Conservation (phyloP, 2,797 vertebrate genomes). For the Eutrigla gurnardus region DNA sequence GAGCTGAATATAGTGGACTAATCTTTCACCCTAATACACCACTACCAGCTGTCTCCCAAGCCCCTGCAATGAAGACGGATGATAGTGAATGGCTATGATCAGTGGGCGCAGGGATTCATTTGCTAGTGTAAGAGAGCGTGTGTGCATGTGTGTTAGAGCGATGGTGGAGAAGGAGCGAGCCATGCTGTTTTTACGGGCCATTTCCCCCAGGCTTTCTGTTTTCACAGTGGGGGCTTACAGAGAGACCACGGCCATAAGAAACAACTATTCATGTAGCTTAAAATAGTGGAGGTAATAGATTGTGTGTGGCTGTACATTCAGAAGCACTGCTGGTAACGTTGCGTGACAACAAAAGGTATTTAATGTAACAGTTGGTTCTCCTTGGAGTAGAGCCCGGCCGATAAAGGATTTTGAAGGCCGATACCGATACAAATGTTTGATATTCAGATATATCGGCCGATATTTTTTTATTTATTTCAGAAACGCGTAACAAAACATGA, state of each 20-base stretch:
- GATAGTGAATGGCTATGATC: conserved; percentile 59
- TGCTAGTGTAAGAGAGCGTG: conserved; percentile 29
- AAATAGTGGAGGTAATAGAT: conserved; percentile 35
- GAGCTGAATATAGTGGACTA: conserved; percentile 51
- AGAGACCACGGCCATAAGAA: conserved; percentile 24
- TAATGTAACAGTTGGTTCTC: conserved; percentile 11
- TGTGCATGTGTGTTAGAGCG: conserved; percentile 24
- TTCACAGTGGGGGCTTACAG: conserved; percentile 33
- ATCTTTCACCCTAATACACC: conserved; percentile 63
- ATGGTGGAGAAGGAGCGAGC: conserved; percentile 46
- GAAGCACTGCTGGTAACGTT: conserved; percentile 3
- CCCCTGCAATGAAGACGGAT: conserved; percentile 68
- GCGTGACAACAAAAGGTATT: conserved; percentile 1
- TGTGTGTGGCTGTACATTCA: conserved; percentile 2
- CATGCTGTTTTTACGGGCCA: conserved; percentile 64
- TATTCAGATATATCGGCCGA: no score
- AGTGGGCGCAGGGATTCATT: conserved; percentile 63
- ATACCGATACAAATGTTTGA: no score
- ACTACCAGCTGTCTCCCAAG: conserved; percentile 60
- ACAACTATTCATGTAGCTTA: conserved; percentile 10
- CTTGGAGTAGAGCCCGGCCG: neutral
- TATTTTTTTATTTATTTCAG: no score
- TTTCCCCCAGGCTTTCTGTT: conserved; percentile 62
- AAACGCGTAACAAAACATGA: no score
- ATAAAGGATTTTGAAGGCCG: no score